Conservation (phyloP, 2,797 vertebrate genomes). For the Chrysocyon brachyurus region DNA sequence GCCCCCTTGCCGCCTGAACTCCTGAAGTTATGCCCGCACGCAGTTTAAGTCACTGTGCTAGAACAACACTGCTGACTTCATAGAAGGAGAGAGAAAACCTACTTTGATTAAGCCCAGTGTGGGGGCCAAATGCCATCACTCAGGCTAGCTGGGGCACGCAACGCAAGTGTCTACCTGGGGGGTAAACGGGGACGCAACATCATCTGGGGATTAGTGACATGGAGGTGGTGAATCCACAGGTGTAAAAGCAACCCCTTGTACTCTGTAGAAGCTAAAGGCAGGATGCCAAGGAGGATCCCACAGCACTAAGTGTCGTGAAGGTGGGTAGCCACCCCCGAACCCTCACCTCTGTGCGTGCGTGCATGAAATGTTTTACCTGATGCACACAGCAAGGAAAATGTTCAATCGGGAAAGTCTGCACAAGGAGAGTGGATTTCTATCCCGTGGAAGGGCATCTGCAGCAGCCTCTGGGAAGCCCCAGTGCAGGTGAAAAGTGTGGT, state of each 20-base stretch:
- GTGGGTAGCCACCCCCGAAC: not conserved
- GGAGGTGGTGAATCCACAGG: not conserved
- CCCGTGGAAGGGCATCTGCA: not conserved
- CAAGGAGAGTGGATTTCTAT: not conserved
- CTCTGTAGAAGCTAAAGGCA: not conserved
- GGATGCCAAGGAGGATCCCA: not conserved
- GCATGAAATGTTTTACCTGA: not conserved
- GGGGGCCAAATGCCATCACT: not conserved
- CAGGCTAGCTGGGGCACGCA: too few relatives aligned
- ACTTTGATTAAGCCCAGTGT: not conserved
- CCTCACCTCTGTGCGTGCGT: not conserved
- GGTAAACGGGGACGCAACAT: not conserved
- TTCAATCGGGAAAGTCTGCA: not conserved
- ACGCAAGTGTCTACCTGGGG: not conserved
- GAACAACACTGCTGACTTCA: not conserved
- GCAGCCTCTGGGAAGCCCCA: not conserved
- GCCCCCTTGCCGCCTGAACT: not conserved
- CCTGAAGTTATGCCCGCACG: not conserved
- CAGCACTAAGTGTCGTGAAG: not conserved
- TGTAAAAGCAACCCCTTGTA: not conserved
- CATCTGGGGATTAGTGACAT: not conserved
- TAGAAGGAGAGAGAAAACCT: not conserved
- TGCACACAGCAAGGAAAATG: not conserved
- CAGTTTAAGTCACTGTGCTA: not conserved
- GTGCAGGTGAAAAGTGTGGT: accelerated